A percentile compares a stretch with the other conserved stretches of the same genome.
Conservation (phyloP, 2,797 vertebrate genomes). For the Syndactyla subalaris region DNA sequence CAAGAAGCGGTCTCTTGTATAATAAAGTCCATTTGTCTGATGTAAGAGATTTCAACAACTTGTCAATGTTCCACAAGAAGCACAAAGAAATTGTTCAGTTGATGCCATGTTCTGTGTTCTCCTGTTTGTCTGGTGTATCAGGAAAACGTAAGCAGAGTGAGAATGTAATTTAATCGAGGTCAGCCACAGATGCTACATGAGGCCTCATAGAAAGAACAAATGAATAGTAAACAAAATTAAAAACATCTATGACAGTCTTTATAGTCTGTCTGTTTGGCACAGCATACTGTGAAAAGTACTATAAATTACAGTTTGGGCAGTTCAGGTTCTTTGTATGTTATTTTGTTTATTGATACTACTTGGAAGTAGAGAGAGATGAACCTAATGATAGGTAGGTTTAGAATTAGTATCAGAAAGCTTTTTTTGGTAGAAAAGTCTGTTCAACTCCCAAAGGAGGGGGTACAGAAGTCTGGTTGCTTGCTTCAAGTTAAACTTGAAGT, state of each 20-base stretch:
- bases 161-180: constrained; percentile 34
- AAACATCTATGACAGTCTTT: not conserved
- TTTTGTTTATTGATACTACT: not conserved
- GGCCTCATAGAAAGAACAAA: not conserved
- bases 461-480: not conserved
- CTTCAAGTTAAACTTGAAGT: not conserved
- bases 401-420: not conserved
- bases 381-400: not conserved
- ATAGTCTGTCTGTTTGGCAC: not conserved
- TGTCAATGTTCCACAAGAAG: constrained; percentile 8
- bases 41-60: constrained; percentile 67
- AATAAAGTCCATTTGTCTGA: constrained; percentile 70
- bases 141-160: not conserved
- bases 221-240: constrained; percentile 47
- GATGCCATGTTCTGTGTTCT: not conserved
- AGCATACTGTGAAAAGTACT: not conserved
- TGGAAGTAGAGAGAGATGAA: not conserved
- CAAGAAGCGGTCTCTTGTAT: constrained; percentile 51
- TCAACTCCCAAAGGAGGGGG: not conserved
- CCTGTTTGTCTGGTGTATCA: not conserved
- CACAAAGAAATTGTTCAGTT: not conserved
- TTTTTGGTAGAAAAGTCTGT: not conserved
- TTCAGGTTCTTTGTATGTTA: not conserved
- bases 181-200: not conserved
- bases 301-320: not conserved